Conservation (phyloP, 2,888 invertebrate genomes). For the Meta bourneti region DNA sequence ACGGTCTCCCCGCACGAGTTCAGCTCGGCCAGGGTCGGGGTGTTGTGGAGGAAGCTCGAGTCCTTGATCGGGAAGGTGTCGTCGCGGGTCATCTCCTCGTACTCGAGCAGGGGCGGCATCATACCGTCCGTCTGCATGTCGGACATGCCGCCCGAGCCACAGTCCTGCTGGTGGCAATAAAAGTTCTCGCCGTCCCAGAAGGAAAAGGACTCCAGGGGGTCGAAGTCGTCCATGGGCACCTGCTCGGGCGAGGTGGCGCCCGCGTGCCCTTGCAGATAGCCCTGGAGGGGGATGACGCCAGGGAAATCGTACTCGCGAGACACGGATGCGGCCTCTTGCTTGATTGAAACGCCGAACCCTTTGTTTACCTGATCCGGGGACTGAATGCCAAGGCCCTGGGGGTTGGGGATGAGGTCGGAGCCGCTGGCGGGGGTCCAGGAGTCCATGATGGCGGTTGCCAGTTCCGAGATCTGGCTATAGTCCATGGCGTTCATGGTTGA, state of each 20-base stretch:
- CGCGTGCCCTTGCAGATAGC: constrained; percentile 51
- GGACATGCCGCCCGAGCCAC: not conserved
- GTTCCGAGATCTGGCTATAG: constrained; percentile 72
- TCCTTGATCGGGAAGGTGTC: constrained; percentile 71
- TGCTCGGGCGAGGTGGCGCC: constrained; percentile 34
- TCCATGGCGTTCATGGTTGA: constrained; percentile 66
- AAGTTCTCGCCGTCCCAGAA: constrained; percentile 75
- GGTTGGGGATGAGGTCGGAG: constrained; percentile 47
- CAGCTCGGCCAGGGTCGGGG: constrained; percentile 90
- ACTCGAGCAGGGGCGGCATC: constrained; percentile 51
- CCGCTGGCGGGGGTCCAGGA: constrained; percentile 64
- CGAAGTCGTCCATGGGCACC: constrained; percentile 74
- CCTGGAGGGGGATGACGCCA: constrained; percentile 35
- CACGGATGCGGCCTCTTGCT: constrained; percentile 52
- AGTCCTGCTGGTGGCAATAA: constrained; percentile 36
- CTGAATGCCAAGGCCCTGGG: constrained; percentile 63
- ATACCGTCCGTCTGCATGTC: constrained; percentile 9
- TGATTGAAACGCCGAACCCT: constrained; percentile 41
- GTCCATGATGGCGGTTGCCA: constrained; percentile 73
- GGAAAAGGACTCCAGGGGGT: constrained; percentile 69
- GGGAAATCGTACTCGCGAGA: constrained; percentile 43
- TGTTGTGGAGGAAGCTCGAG: constrained; percentile 33
- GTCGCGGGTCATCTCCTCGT: constrained; percentile 68
- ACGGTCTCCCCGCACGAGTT: constrained; percentile 92
- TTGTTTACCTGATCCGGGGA: constrained; percentile 58